Percentiles rank a stretch among this genome's conserved stretches.
Conservation (phyloP, 2,888 invertebrate genomes). For the Torymus tubicola region DNA sequence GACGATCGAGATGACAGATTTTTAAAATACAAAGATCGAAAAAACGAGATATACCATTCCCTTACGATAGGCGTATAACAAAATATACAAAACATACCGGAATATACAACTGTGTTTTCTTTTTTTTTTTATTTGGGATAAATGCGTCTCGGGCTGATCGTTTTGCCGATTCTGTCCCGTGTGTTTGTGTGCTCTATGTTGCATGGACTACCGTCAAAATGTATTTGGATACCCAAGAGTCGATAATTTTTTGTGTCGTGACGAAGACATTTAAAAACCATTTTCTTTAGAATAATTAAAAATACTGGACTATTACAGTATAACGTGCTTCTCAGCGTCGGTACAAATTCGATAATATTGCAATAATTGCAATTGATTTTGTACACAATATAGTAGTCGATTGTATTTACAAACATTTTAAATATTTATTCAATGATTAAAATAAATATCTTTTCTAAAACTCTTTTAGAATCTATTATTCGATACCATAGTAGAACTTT, state of each 20-base stretch:
- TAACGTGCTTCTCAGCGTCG: too few relatives aligned
- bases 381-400: too few relatives aligned
- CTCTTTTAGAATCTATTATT: background rate
- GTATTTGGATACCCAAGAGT: conserved; percentile 33
- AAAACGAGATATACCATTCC: conserved; percentile 53
- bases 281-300: too few relatives aligned
- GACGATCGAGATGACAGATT: conserved; percentile 37
- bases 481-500: too few relatives aligned
- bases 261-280: too few relatives aligned
- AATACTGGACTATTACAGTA: too few relatives aligned
- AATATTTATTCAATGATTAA: too few relatives aligned
- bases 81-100: conserved; percentile 67
- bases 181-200: conserved; percentile 12
- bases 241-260: conserved; percentile 25
- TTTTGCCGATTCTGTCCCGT: conserved; percentile 50
- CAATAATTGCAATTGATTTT: too few relatives aligned
- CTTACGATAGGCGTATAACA: conserved; percentile 61
- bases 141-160: conserved; percentile 59
- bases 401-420: too few relatives aligned
- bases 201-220: conserved; percentile 37
- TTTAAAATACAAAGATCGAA: conserved; percentile 49
- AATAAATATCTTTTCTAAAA: background rate
- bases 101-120: conserved; percentile 63
- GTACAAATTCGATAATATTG: too few relatives aligned
- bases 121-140: conserved; percentile 53